Base-by-base conservation (phyloP, 2,888 invertebrate genomes). In the Caradrina kadenii region DNA sequence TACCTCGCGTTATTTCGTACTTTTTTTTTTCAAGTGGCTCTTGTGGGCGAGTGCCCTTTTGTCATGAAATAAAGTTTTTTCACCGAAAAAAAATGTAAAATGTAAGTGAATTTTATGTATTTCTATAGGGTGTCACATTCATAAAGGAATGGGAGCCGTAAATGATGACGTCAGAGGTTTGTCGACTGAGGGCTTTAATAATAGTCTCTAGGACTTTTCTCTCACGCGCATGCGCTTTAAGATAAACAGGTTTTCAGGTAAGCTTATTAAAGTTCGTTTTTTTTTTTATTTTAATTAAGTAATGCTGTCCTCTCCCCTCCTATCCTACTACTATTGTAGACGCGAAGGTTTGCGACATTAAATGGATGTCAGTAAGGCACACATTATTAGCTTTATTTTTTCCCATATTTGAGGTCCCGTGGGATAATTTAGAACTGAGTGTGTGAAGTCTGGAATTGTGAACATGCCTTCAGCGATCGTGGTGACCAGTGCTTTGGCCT, bases 1-100 rank as follows among this genome's bases (percentile, higher is more conserved):
- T 92, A 90, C 93, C 90, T 90, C 86, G 86, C 88, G 89, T 92
- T 92, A 90, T 93, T 93, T 91, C 90, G 88, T 90, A 91, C 91
- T 74, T 92, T 92, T 93, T 92, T 91, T 93, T 89, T 91, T 90
- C 90, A 91, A 93, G 92, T 91, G 90, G 85, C 87, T 87, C 92
- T 90, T 86, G 70, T 75, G 81, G 55, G 79, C 70, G 86, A 89
- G 90, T 89, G 88, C 91, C 92, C 90, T 94, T 93, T 93, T 90
- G 91, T 89, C 88, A 82, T 86, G 91, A 90, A 91, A 85, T 88
- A 77, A 74, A 79, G 76, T 73, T 80, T 81, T 81, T 82, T 74
- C 86, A 81, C 81, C 78, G 76, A 88, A 88, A 90, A 39, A 89
- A 88, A 84, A 81, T 78, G 82, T 84, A 85, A 87, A 90, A 88